Conservation (phyloP, 2,888 invertebrate species). For the Pharmacophagus antenor region DNA sequence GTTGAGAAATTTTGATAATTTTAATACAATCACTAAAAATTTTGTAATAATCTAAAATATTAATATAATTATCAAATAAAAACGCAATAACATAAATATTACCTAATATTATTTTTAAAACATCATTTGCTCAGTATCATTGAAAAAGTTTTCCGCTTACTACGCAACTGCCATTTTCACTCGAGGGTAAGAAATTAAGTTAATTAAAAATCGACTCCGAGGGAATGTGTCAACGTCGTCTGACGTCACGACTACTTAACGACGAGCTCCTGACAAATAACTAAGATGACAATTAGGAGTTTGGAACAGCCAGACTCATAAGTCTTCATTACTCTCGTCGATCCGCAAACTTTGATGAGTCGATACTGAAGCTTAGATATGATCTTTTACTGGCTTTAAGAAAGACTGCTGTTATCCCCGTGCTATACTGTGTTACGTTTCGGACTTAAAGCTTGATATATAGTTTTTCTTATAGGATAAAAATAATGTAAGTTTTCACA, state of each 20-base stretch:
- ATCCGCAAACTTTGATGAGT: slow-evolving; percentile 58
- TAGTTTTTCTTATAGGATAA: not conserved
- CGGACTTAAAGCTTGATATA: not conserved
- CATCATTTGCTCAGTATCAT: slow-evolving; percentile 16
- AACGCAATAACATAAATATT: not conserved
- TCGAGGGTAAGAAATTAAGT: slow-evolving; percentile 35
- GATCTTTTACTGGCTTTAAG: slow-evolving; percentile 39
- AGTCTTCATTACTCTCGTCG: slow-evolving; percentile 72
- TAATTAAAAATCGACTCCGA: slow-evolving; percentile 38
- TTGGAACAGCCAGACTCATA: slow-evolving; percentile 64
- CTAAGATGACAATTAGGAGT: slow-evolving; percentile 61
- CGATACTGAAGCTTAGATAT: slow-evolving; percentile 50
- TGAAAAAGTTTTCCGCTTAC: slow-evolving; percentile 23
- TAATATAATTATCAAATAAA: not conserved
- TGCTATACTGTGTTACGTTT: not conserved
- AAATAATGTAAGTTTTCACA: slow-evolving; percentile 31
- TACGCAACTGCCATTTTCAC: slow-evolving; percentile 22
- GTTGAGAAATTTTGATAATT: too few relatives aligned
- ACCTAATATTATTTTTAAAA: slow-evolving; percentile 6
- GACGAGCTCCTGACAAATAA: slow-evolving; percentile 44
- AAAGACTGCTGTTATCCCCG: slow-evolving; percentile 28
- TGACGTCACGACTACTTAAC: slow-evolving; percentile 35
- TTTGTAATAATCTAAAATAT: not conserved
- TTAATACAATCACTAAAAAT: too few relatives aligned
- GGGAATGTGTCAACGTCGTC: slow-evolving; percentile 37